Conservation (phyloP, 2,888 invertebrate genomes). For the Patella ulyssiponensis region DNA sequence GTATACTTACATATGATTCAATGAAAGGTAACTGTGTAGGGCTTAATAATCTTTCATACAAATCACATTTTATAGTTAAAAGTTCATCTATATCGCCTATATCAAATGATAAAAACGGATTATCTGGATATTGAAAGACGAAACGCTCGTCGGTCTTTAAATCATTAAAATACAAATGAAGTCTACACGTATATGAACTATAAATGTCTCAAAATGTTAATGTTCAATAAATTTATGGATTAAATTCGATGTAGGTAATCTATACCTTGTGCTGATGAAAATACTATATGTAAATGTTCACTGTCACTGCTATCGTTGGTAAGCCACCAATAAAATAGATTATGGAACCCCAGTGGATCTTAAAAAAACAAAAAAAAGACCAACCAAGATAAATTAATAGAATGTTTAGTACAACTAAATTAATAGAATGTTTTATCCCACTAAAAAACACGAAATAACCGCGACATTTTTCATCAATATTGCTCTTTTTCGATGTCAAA, state of each 20-base stretch:
- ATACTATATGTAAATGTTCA: slow-evolving; percentile 64
- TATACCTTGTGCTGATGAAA: slow-evolving; percentile 49
- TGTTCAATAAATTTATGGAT: no score
- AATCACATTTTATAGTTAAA: slow-evolving; percentile 63
- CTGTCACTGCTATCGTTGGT: slow-evolving; percentile 60
- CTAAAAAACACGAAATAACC: no score
- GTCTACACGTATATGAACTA: no score
- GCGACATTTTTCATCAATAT: no score
- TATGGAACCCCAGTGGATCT: slow-evolving; percentile 62
- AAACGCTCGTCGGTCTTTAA: neutral
- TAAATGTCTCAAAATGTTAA: no score
- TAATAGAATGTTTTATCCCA: no score
- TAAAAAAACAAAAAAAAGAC: slow-evolving; percentile 20
- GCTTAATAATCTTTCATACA: slow-evolving; percentile 60
- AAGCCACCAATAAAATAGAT: slow-evolving; percentile 65
- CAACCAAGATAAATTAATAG: no score
- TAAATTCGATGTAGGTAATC: neutral
- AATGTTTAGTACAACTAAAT: no score
- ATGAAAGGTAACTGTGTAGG: slow-evolving; percentile 58
- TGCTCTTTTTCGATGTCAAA: no score
- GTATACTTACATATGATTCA: slow-evolving; percentile 47
- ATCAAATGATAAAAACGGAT: neutral
- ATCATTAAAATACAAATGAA: slow-evolving; percentile 1
- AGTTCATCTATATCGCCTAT: slow-evolving; percentile 34
- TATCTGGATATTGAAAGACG: neutral